Percentiles rank a stretch among this genome's conserved stretches.
Evolutionary conservation across 2,113 vertebrate genomes (phyloP).

Genomic region (Podilymbus podiceps): DNA sequence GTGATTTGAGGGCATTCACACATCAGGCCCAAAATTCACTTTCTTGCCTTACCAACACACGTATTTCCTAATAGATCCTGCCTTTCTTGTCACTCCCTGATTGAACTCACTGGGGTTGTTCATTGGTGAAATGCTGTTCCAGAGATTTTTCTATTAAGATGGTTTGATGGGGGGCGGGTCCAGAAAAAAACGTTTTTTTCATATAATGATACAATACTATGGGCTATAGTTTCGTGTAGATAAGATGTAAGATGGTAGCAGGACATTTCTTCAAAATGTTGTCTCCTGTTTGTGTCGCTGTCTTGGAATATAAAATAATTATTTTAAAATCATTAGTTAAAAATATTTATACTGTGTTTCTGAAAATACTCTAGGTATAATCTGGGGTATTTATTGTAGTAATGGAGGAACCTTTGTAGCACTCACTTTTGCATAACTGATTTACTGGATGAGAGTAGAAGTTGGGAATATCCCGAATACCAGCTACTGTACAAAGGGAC

Average conservation of each 20-base stretch:
- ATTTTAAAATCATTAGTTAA: background rate
- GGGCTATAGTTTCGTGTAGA: background rate
- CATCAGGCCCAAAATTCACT: background rate
- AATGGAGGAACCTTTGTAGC: background rate
- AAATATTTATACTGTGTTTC: background rate
- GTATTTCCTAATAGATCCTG: background rate
- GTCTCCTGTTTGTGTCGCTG: background rate
- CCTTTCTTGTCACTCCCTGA: background rate
- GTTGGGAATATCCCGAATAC: background rate
- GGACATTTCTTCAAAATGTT: background rate
- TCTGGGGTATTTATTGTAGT: background rate
- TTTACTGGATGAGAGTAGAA: background rate
- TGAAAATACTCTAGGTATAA: background rate
- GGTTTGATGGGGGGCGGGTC: background rate
- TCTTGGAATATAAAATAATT: background rate
- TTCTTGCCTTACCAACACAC: background rate
- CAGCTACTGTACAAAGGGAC: background rate
- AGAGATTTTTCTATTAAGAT: background rate
- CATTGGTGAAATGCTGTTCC: background rate
- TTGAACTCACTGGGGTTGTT: background rate
- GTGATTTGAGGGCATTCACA: background rate
- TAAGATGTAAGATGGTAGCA: background rate
- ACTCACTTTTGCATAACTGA: background rate
- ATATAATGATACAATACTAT: background rate
- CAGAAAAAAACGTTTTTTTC: background rate